Base-by-base conservation (phyloP, 1,140 invertebrate species). In the Coelopa frigida region DNA sequence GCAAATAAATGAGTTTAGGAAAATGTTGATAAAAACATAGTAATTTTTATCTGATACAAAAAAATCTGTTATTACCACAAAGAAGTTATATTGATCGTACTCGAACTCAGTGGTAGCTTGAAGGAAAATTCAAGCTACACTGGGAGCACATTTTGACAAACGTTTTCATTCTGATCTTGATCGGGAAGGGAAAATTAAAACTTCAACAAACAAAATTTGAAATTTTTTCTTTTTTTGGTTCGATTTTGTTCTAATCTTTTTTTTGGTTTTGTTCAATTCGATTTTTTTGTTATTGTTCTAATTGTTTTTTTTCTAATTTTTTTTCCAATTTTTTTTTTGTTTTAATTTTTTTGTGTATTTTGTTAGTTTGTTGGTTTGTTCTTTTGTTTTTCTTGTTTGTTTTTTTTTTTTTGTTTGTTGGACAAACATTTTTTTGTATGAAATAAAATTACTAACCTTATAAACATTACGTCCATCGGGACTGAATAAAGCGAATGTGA, bases 401-500 rank as follows among this genome's bases (percentile, higher is more conserved):
- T 17, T 5, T 39, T 29, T 39, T 39, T 39, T 5, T 39, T 7
- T 39, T 54, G 46, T 8, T 29, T 29, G 8, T 29, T 10, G 32
- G 22, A 29, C 2, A 10, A 23, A 24, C 46, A 62, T 63, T 63
- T 63, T 62, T 63, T 63, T 64, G 61, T 63, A 63, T 59, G 48
- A 45, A 57, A 64, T 55, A 56, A 67, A 57, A 71, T 67, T 54
- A 68, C 60, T 71, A 71, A 89, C 87, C 79, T 96, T 95, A 73
- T 94, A 96, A 39, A 96, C 89, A 68, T 95, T 95, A 57, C 87
- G 75, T 53, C 89, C 89, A 68, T 99, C 96, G 5, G 92, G 89
- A 79, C 96, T 97, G 79, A 98, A 99, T 38, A 99, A 78, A 40
- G 94, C 94, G 77, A 99, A 99, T 71, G 93, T 90, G 73, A 97